phyloP scores from a whole-genome alignment of 2,888 invertebrate species.

The Hemaris fuciformis region DNA sequence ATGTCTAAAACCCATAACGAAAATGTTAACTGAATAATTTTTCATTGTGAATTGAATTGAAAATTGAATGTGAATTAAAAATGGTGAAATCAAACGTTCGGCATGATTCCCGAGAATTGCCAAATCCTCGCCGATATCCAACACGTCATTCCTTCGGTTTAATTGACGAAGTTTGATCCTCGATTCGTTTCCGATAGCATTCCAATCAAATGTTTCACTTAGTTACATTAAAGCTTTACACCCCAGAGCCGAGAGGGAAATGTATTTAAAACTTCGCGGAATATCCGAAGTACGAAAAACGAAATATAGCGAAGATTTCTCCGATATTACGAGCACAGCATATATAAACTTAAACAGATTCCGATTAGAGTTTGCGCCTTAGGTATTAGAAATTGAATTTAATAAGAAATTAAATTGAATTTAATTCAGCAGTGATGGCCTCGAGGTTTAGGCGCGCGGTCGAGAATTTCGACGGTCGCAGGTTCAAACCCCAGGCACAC shows the following conservation, averaged over 20 bases:
- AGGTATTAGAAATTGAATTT: too few relatives aligned
- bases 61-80: too few relatives aligned
- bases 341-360: too few relatives aligned
- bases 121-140: not conserved
- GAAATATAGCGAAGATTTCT: not conserved
- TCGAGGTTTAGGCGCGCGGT: too few relatives aligned
- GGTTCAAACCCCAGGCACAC: too few relatives aligned
- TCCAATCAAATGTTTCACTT: constrained; percentile 2
- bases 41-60: too few relatives aligned
- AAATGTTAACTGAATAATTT: not conserved
- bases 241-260: not conserved
- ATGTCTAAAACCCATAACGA: not conserved
- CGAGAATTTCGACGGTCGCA: too few relatives aligned
- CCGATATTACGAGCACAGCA: not conserved
- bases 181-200: not conserved
- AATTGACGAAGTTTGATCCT: not conserved
- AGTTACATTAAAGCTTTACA: not conserved
- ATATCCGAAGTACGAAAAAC: not conserved
- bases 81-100: not conserved
- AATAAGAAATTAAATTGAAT: too few relatives aligned
- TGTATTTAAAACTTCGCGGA: not conserved
- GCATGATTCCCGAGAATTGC: not conserved
- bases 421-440: too few relatives aligned
- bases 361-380: too few relatives aligned
- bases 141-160: not conserved